These are phyloP conservation scores for Teleogryllus oceanicus DNA, from an alignment of 2,888 invertebrate species.

Conservation along the genomic window DNA sequence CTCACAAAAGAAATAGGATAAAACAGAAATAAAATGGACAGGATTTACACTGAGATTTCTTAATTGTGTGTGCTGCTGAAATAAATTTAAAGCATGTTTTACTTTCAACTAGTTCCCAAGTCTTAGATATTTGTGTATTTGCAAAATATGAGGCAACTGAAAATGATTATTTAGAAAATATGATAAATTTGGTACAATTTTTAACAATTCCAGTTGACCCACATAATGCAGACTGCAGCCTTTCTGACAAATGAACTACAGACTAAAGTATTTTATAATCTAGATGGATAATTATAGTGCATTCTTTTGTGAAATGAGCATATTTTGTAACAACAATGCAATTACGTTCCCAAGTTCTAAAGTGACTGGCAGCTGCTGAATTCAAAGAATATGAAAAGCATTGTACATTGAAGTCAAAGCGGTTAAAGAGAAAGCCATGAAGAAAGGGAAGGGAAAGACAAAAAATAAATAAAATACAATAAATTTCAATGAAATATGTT, in stretches of 20 bases:
- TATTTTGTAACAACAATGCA: slow-evolving; percentile 18
- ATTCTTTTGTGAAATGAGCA: slow-evolving; percentile 9
- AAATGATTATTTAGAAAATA: slow-evolving; percentile 18
- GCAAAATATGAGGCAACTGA: slow-evolving; percentile 18
- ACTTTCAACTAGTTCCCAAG: slow-evolving; percentile 18
- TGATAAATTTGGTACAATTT: slow-evolving; percentile 18
- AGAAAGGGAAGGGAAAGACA: neutral
- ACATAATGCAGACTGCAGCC: slow-evolving; percentile 18
- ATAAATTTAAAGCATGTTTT: neutral
- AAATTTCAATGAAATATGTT: neutral
- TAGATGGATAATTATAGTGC: slow-evolving; percentile 18
- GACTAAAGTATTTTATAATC: slow-evolving; percentile 7
- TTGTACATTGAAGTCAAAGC: slow-evolving; percentile 18
- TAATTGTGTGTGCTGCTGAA: slow-evolving; percentile 9
- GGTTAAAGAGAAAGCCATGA: slow-evolving; percentile 18
- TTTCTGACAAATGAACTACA: slow-evolving; percentile 18
- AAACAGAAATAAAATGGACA: no score
- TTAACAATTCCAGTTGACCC: slow-evolving; percentile 7
- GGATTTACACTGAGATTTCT: neutral
- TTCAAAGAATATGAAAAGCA: slow-evolving; percentile 18
- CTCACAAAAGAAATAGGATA: neutral
- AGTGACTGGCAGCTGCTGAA: slow-evolving; percentile 18
- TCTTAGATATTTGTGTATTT: slow-evolving; percentile 9
- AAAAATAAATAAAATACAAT: slow-evolving; percentile 4
- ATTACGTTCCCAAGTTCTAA: slow-evolving; percentile 18